Evolutionary conservation across 2,888 invertebrate species (phyloP), one percentile per base, ranked within the genome.

Genomic region (Labia minor): DNA sequence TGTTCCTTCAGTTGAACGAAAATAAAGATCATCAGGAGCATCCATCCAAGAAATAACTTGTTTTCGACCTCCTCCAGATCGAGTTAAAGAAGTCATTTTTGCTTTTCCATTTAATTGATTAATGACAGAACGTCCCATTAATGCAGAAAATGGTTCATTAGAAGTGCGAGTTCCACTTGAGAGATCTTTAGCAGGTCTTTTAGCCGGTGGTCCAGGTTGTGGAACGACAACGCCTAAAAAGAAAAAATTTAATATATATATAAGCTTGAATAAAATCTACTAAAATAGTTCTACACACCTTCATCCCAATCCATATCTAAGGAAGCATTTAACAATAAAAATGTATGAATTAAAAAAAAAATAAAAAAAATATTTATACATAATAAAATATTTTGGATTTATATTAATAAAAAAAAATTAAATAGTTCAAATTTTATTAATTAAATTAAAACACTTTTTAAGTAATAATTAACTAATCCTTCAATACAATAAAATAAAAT

Each of bases 11-110:
- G 92, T 93, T 73, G 94, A 94, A 77, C 91, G 86, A 81, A 95
- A 96, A 81, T 93, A 96, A 71, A 96, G 90, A 81, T 97, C 96
- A 77, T 97, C 96, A 19, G 95, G 95, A 68, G 95, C 95, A 79
- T 97, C 96, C 89, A 95, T 94, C 95, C 95, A 95, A 76, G 94
- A 95, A 77, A 95, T 93, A 74, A 95, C 92, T 80, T 93, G 94
- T 76, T 95, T 93, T 65, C 92, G 85, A 33, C 85, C 85, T 68
- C 85, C 84, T 37, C 86, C 86, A 19, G 89, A 86, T 69, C 90
- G 85, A 68, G 89, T 87, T 79, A 90, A 87, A 74, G 87, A 85
- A 72, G 90, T 85, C 74, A 88, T 86, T 78, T 90, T 89, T 72
- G 90, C 90, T 81, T 89, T 91, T 74, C 86, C 93, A 81, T 88